A percentile compares a stretch with the other conserved stretches of the same genome.
Evolutionary conservation across 37 sponge, comb jelly and placozoan species (phyloP).

Genomic region (Oopsacas minuta): DNA sequence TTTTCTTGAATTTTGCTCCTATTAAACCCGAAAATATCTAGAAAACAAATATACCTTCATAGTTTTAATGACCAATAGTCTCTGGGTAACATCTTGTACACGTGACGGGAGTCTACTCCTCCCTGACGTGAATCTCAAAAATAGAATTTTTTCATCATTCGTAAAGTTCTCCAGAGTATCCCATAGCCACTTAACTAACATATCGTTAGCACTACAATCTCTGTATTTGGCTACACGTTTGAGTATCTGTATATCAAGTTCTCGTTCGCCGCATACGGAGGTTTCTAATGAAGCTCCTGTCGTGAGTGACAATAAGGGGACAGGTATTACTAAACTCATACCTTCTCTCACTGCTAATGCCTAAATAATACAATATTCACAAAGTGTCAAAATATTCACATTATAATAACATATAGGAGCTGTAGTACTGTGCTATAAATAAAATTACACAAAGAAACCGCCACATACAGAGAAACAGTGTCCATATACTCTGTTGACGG

Average conservation of each 20-base stretch:
- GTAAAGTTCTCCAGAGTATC: constrained; percentile 58
- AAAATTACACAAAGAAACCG: too few species aligned
- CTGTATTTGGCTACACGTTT: constrained; percentile 65
- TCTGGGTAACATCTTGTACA: constrained; percentile 62
- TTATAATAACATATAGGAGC: background rate
- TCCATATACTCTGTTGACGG: background rate
- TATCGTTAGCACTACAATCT: constrained; percentile 13
- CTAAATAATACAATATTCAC: constrained; percentile 18
- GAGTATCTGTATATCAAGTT: constrained; percentile 56
- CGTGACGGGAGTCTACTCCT: constrained; percentile 61
- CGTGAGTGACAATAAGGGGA: constrained; percentile 58
- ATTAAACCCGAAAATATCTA: too few species aligned
- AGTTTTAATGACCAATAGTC: constrained; percentile 62
- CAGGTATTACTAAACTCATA: constrained; percentile 65
- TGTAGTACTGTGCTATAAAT: background rate
- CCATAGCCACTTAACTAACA: constrained; percentile 76
- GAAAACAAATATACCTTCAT: constrained; percentile 53
- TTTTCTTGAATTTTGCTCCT: too few species aligned
- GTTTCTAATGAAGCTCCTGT: constrained; percentile 51
- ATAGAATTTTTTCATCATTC: constrained; percentile 52
- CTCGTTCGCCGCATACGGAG: constrained; percentile 56
- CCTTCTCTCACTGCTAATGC: constrained; percentile 72
- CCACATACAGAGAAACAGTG: too few species aligned
- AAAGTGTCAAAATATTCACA: background rate
- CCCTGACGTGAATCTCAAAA: constrained; percentile 70